A percentile compares a stretch with the other conserved stretches of the same genome.
phyloP scores from a whole-genome alignment of 2,888 invertebrate genomes.

The Ophion ellenae region DNA sequence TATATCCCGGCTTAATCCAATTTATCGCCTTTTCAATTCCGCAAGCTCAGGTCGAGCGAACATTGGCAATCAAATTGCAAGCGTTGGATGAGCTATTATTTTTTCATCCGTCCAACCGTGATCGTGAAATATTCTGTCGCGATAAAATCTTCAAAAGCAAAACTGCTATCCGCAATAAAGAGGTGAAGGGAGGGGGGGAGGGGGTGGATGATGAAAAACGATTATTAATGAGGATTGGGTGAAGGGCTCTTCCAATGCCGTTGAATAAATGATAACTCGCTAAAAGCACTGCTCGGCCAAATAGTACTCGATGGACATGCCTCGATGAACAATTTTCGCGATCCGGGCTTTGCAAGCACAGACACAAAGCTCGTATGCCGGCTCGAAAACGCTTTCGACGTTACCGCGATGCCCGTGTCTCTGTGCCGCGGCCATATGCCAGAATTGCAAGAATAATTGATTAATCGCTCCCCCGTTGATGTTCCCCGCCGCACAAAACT shows the following conservation, averaged over 20 bases:
- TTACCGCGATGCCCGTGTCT: conserved; percentile 12
- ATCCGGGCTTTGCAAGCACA: no score
- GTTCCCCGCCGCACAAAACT: neutral
- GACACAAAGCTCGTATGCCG: neutral
- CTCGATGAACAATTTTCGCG: conserved; percentile 3
- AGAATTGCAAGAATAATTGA: conserved; percentile 63
- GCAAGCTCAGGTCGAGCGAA: neutral
- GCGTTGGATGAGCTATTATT: neutral
- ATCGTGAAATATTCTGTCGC: no score
- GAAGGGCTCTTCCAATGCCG: neutral
- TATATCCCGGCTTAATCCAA: neutral
- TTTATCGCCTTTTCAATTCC: neutral
- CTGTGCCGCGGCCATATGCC: conserved; percentile 12
- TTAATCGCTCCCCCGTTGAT: conserved; percentile 32
- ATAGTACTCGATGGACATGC: conserved; percentile 4
- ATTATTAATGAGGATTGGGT: neutral
- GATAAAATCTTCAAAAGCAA: no score
- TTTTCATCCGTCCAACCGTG: no score
- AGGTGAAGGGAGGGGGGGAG: neutral
- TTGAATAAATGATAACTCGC: neutral
- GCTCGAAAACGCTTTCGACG: conserved; percentile 7
- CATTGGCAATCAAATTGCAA: neutral
- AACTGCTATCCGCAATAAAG: no score
- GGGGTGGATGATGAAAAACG: no score
- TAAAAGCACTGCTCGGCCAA: neutral